These are phyloP conservation scores for Lycorma delicatula DNA, from an alignment of 1,140 invertebrate species.

Conservation along the genomic window DNA sequence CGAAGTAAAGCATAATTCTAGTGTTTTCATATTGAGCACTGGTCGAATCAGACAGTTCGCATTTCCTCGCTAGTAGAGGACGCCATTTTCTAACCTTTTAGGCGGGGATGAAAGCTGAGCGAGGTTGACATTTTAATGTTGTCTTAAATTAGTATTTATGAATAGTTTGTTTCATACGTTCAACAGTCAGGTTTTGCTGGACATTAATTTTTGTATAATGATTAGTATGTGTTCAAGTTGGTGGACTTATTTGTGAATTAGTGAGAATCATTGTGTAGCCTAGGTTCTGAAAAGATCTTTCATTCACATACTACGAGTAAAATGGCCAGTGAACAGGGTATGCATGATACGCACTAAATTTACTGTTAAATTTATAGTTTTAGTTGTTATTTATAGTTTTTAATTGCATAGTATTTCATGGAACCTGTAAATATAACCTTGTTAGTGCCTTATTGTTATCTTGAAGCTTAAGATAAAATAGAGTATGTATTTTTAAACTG, in stretches of 20 bases:
- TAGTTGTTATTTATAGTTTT: background rate
- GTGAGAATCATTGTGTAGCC: background rate
- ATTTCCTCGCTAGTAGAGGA: background rate
- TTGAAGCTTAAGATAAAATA: background rate
- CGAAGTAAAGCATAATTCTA: too few species aligned
- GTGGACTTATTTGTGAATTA: background rate
- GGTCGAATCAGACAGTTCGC: too few species aligned
- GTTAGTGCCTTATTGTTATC: background rate
- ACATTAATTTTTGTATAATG: background rate
- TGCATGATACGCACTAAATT: slow-evolving; percentile 2
- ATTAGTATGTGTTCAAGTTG: background rate
- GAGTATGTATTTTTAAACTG: background rate
- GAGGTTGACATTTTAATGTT: background rate
- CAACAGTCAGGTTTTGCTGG: too few species aligned
- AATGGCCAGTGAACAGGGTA: background rate
- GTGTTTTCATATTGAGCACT: too few species aligned
- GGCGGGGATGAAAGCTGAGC: background rate
- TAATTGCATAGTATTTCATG: background rate
- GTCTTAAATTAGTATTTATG: background rate
- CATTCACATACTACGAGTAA: background rate
- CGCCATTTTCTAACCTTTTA: slow-evolving; percentile 3
- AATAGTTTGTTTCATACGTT: background rate
- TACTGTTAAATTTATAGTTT: background rate
- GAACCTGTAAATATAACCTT: background rate
- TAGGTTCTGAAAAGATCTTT: background rate